Conservation (phyloP, 2,888 invertebrate species). For the Papilio protenor region DNA sequence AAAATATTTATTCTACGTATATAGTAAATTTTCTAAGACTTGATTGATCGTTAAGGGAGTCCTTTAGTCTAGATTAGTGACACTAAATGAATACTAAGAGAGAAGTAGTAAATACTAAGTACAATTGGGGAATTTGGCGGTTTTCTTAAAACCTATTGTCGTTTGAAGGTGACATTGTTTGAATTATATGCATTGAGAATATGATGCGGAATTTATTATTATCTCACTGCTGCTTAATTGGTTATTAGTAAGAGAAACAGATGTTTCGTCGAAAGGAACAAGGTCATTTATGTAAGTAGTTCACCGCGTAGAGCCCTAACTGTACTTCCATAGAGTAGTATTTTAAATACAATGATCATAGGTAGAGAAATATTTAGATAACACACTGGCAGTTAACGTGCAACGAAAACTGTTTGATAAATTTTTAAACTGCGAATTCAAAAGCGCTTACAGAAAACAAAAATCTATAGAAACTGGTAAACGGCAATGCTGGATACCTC, state of each 20-base stretch:
- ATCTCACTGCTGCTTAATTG: too few species aligned
- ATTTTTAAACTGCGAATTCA: slow-evolving; percentile 24
- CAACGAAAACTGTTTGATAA: slow-evolving; percentile 21
- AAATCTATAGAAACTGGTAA: slow-evolving; percentile 30
- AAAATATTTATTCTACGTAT: background rate
- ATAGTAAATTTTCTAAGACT: background rate
- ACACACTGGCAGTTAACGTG: background rate
- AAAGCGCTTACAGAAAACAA: slow-evolving; percentile 29
- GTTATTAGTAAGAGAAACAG: too few species aligned
- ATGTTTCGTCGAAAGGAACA: too few species aligned
- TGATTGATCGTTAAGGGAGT: background rate
- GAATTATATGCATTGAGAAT: too few species aligned
- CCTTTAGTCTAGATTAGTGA: background rate
- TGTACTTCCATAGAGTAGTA: too few species aligned
- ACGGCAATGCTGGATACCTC: slow-evolving; percentile 15
- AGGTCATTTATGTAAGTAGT: too few species aligned
- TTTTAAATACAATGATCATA: too few species aligned
- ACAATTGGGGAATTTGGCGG: too few species aligned
- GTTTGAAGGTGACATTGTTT: too few species aligned
- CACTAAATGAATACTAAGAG: background rate
- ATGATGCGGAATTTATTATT: too few species aligned
- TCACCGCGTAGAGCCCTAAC: too few species aligned
- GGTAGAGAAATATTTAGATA: background rate
- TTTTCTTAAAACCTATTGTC: too few species aligned
- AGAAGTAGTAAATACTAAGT: background rate